Evolutionary conservation across 64 coral and sea anemone species (phyloP).

Genomic region (Montipora capricornis): DNA sequence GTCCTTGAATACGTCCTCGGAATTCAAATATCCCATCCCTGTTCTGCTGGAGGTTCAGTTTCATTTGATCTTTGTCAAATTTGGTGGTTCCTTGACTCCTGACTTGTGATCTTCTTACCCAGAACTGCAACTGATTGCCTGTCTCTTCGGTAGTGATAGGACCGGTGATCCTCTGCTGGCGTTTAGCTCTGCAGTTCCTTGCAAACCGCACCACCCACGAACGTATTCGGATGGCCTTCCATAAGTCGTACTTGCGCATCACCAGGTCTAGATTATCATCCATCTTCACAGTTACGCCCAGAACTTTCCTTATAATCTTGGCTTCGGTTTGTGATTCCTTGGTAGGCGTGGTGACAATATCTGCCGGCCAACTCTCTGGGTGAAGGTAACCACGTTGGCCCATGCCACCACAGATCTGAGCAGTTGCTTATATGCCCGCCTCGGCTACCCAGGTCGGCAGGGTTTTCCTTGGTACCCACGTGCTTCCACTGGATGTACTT

Average conservation of each 20-base stretch:
- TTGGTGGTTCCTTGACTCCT: conserved; percentile 22
- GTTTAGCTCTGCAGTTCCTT: conserved; percentile 21
- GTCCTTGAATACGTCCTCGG: conserved; percentile 48
- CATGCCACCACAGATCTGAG: background rate
- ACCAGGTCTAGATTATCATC: conserved; percentile 45
- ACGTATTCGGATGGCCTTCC: conserved; percentile 50
- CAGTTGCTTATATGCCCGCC: background rate
- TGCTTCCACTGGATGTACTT: conserved; percentile 60
- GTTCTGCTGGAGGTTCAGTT: conserved; percentile 64
- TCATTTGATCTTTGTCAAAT: conserved; percentile 29
- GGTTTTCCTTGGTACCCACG: conserved; percentile 53
- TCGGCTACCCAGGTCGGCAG: conserved; percentile 58
- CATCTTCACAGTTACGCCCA: conserved; percentile 1
- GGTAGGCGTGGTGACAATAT: conserved; percentile 35
- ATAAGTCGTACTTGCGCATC: conserved; percentile 19
- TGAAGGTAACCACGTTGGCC: conserved; percentile 44
- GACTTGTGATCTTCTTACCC: conserved; percentile 31
- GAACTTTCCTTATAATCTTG: conserved; percentile 29
- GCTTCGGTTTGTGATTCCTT: conserved; percentile 31
- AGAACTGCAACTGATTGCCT: conserved; percentile 39
- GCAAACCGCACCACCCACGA: conserved; percentile 7
- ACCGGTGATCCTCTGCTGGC: conserved; percentile 4
- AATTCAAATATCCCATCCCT: conserved; percentile 55
- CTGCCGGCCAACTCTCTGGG: conserved; percentile 60
- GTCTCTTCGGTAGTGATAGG: conserved; percentile 48